Base-by-base conservation (phyloP, 2,888 invertebrate species). In the Octodonta nipae region DNA sequence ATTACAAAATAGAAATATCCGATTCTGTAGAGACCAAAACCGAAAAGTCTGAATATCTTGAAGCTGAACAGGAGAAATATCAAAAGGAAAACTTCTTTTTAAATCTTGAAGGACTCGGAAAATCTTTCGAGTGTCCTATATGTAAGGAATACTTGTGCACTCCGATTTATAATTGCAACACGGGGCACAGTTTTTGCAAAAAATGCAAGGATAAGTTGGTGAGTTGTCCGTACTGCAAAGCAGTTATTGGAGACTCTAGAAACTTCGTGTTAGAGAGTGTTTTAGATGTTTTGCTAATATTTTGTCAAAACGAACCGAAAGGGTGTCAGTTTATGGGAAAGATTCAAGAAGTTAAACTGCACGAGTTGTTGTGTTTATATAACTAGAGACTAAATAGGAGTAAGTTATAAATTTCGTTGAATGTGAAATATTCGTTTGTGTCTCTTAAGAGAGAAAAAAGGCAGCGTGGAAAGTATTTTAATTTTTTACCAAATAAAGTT, bases 131-230 rank as follows among this genome's bases (percentile, higher is more conserved):
- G 40, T 57, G 57, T 33, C 57, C 55, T 3, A 48, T 57, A 5
- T 57, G 57, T 36, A 47, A 52, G 15, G 50, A 52, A 4, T 51
- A 51, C 28, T 55, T 57, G 50, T 38, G 44, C 3, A 46, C 55
- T 4, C 55, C 55, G 2, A 54, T 57, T 34, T 49, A 36, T 25
- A 52, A 53, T 36, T 57, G 57, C 39, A 34, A 35, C 3, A 40
- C 43, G n/a, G 55, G 57, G 4, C 55, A 56, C 36, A 51, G 49
- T 30, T 47, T 56, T 29, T 57, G 57, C 34, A 37, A 33, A 5
- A 28, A 26, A 6, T 56, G 55, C 37, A 52, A 51, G 36, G 22
- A 33, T 4, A 17, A 40, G 13, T 32, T 51, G 3, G 31, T 26
- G 4, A 29, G 44, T 22, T 57, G 57, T 37, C 54, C 55, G 6